These are phyloP conservation scores for Drosophila lini DNA, from an alignment of 1,140 invertebrate genomes.

Conservation along the genomic window DNA sequence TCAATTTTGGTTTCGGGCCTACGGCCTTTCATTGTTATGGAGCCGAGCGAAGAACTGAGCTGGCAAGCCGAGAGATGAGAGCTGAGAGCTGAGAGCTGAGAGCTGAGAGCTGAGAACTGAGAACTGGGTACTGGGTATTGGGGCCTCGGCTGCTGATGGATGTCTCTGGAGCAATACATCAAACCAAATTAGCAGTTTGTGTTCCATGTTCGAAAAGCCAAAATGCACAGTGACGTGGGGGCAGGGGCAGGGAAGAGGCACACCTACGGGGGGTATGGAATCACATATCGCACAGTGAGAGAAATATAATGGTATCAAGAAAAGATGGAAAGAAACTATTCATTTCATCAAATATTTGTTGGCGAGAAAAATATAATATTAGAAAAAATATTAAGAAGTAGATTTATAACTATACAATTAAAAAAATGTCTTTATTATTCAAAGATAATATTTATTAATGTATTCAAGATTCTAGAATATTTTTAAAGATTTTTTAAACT, in stretches of 20 bases:
- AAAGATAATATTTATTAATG: too few relatives aligned
- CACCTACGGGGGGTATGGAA: conserved; percentile 14
- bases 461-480: too few relatives aligned
- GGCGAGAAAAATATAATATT: too few relatives aligned
- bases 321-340: background rate
- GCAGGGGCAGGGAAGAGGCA: conserved; percentile 2
- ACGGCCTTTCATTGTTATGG: conserved; percentile 31
- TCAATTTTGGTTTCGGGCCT: conserved; percentile 60
- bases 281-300: background rate
- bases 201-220: conserved; percentile 47
- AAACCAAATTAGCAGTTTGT: conserved; percentile 80
- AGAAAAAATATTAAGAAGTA: too few relatives aligned
- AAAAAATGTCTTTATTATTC: too few relatives aligned
- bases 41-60: background rate
- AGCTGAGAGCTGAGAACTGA: background rate
- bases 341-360: too few relatives aligned
- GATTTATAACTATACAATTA: too few relatives aligned
- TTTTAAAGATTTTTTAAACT: too few relatives aligned
- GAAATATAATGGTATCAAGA: background rate
- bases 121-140: conserved; percentile 6
- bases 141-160: conserved; percentile 61
- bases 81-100: conserved; percentile 1
- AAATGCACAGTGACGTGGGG: conserved; percentile 45
- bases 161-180: conserved; percentile 78
- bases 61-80: background rate